These are phyloP conservation scores for Leptinotarsa juncta DNA, from an alignment of 2,888 invertebrate species.

Conservation along the genomic window DNA sequence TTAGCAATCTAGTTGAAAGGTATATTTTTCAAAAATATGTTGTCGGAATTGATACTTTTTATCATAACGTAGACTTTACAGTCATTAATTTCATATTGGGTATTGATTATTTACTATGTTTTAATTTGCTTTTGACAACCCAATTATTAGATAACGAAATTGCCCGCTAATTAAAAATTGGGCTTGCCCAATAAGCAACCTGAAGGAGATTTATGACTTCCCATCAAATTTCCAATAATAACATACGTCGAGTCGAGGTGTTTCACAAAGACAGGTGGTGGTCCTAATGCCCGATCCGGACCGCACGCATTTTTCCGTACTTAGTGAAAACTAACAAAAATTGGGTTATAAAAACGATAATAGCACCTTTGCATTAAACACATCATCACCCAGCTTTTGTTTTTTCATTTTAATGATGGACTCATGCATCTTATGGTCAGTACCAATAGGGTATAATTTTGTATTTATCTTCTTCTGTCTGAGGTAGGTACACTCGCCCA, in stretches of 20 bases:
- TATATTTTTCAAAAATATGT: no score
- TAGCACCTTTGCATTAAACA: constrained; percentile 53
- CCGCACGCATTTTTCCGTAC: constrained; percentile 46
- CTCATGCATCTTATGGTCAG: constrained; percentile 54
- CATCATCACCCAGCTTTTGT: constrained; percentile 49
- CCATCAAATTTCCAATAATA: constrained; percentile 50
- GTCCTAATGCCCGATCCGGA: constrained; percentile 40
- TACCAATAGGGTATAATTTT: constrained; percentile 62
- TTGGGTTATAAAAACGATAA: constrained; percentile 49
- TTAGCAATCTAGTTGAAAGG: no score
- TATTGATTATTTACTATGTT: constrained; percentile 31
- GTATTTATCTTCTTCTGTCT: constrained; percentile 59
- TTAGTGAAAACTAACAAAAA: constrained; percentile 45
- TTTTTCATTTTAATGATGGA: constrained; percentile 51
- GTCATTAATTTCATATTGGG: neutral
- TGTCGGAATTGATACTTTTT: no score
- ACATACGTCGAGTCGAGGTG: constrained; percentile 41
- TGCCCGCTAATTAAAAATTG: constrained; percentile 40
- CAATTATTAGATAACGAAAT: constrained; percentile 40
- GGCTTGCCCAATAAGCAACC: constrained; percentile 37
- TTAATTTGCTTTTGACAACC: constrained; percentile 31
- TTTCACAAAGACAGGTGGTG: constrained; percentile 44
- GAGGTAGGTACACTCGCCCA: constrained; percentile 61
- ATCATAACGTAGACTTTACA: no score
- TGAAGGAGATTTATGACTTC: constrained; percentile 50